These are phyloP conservation scores for Yponomeuta malinellus DNA, from an alignment of 2,888 invertebrate species.

Conservation along the genomic window DNA sequence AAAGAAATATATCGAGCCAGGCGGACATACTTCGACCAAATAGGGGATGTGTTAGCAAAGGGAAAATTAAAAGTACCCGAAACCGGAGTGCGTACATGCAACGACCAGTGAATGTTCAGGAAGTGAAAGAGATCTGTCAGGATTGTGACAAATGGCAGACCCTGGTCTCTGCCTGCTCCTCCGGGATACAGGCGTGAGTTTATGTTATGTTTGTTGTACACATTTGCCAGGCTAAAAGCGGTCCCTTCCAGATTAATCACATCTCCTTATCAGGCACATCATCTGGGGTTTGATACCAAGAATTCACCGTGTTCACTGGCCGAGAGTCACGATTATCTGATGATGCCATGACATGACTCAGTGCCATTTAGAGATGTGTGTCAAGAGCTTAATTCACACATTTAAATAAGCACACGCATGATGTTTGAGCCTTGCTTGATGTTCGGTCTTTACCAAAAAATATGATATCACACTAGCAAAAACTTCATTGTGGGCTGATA, in stretches of 20 bases:
- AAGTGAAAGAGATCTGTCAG: no score
- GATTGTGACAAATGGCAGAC: no score
- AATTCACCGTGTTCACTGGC: conserved; percentile 21
- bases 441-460: conserved; percentile 20
- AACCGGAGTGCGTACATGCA: no score
- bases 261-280: conserved; percentile 1
- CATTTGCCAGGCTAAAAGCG: neutral
- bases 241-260: neutral
- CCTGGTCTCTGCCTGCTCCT: no score
- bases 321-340: conserved; percentile 14
- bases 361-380: conserved; percentile 25
- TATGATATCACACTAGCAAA: conserved; percentile 17
- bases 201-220: no score
- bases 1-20: no score
- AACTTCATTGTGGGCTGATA: neutral
- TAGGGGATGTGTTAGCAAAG: no score
- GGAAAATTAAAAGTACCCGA: no score
- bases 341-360: conserved; percentile 23
- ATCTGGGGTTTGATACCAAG: neutral
- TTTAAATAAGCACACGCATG: conserved; percentile 31
- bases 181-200: no score
- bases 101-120: no score
- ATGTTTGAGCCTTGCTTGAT: conserved; percentile 13
- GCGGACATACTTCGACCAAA: no score
- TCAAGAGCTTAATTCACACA: conserved; percentile 31